These are phyloP conservation scores for Ceratoteleas bidentatus DNA, from an alignment of 1,140 invertebrate genomes.

Conservation along the genomic window DNA sequence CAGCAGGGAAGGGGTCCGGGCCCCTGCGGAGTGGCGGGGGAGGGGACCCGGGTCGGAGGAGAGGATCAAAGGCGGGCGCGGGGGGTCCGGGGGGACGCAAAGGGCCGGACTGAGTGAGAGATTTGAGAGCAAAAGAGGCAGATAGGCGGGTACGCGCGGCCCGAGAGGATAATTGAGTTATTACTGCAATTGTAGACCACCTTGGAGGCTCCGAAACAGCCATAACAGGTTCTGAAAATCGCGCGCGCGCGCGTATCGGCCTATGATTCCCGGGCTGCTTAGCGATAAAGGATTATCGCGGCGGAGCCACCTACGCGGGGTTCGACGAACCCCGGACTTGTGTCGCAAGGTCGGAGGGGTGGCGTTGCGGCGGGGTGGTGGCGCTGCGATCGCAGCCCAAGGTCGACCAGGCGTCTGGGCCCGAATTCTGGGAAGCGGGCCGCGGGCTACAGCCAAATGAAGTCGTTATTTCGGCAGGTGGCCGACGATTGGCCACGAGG, in stretches of 20 bases:
- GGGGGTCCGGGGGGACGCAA: slow-evolving; percentile 48
- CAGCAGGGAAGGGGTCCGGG: neutral
- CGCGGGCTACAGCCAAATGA: slow-evolving; percentile 71
- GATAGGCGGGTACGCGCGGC: slow-evolving; percentile 79
- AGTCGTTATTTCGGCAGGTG: slow-evolving; percentile 80
- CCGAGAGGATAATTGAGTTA: slow-evolving; percentile 82
- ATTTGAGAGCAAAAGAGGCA: slow-evolving; percentile 82
- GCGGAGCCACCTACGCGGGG: slow-evolving; percentile 64
- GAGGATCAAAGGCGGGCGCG: slow-evolving; percentile 48
- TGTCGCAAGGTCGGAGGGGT: too few species aligned
- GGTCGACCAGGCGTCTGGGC: neutral
- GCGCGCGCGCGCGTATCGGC: slow-evolving; percentile 76
- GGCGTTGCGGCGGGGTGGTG: too few species aligned
- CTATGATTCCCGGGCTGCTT: slow-evolving; percentile 78
- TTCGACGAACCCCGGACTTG: slow-evolving; percentile 52
- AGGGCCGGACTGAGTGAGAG: slow-evolving; percentile 77
- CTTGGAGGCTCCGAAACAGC: slow-evolving; percentile 80
- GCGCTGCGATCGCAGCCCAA: too few species aligned
- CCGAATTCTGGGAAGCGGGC: slow-evolving; percentile 6
- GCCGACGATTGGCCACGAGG: slow-evolving; percentile 65
- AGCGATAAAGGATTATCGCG: slow-evolving; percentile 80
- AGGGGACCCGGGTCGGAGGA: slow-evolving; percentile 48
- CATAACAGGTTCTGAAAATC: slow-evolving; percentile 81
- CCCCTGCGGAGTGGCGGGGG: slow-evolving; percentile 47
- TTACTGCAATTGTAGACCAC: slow-evolving; percentile 83